phyloP scores from a whole-genome alignment of 1,140 invertebrate genomes.

The Archivesica marissinica region DNA sequence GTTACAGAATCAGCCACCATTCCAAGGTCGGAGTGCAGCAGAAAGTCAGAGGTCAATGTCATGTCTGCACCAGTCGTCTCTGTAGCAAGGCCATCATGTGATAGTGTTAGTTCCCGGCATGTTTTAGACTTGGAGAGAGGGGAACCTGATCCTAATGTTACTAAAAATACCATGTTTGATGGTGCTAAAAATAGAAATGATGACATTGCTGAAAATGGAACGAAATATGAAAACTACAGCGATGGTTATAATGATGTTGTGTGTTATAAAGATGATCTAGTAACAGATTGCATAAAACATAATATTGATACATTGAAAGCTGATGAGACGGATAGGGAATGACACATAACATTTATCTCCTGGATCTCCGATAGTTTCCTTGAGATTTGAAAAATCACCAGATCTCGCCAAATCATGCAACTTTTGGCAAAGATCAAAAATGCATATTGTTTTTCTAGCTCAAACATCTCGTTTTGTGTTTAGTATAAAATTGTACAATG shows the following conservation, averaged over 20 bases:
- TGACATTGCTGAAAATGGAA: background rate
- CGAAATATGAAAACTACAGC: background rate
- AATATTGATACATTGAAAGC: constrained; percentile 4
- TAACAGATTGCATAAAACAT: background rate
- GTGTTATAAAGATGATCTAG: background rate
- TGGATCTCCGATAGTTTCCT: too few species aligned
- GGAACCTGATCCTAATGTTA: background rate
- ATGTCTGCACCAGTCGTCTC: background rate
- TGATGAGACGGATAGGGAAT: background rate
- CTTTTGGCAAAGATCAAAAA: too few species aligned
- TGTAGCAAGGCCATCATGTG: background rate
- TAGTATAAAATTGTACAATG: too few species aligned
- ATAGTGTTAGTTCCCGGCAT: background rate
- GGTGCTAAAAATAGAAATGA: background rate
- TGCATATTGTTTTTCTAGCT: too few species aligned
- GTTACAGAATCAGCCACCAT: background rate
- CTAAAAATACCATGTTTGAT: background rate
- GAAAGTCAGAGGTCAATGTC: background rate
- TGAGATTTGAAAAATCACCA: too few species aligned
- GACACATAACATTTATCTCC: too few species aligned
- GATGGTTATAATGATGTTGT: too few species aligned
- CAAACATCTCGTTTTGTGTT: too few species aligned
- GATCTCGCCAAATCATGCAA: too few species aligned
- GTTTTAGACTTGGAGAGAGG: background rate
- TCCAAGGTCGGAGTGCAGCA: background rate